Base-by-base conservation (phyloP, 2,797 vertebrate genomes). In the Chelmon rostratus region DNA sequence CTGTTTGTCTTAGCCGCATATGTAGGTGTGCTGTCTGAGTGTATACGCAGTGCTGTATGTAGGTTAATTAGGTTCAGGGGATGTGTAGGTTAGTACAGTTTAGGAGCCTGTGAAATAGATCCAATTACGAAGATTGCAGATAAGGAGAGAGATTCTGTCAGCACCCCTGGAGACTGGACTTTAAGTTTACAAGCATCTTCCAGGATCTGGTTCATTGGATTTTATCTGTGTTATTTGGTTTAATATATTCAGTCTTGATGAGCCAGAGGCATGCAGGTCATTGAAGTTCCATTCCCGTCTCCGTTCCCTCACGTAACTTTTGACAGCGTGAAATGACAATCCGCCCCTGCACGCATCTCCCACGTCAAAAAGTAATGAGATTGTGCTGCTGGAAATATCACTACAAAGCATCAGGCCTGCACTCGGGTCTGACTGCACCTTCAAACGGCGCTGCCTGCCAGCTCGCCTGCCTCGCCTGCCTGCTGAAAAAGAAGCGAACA, bases 291-390 rank as follows among this genome's bases (percentile, higher is more conserved):
- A 76, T 91, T 93, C 87, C 84, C 53, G 58, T 89, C 86, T 89
- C 82, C 70, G 19, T 83, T 93, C 84, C 83, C 90, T 88, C 82
- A 64, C 58, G 80, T 89, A 94, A 94, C 92, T 92, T 93, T 92
- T 92, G 91, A 92, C 91, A 93, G 91, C 90, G 82, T 92, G 91
- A 92, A 93, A 94, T 94, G 94, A 93, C 93, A 93, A 92, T 92
- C 93, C 91, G 82, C 93, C 94, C 91, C 89, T 92, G 89, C 88
- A 84, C 76, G 85, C 91, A 89, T 94, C 92, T 88, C 88, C 88
- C 90, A 90, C 91, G 91, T 94, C 92, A 93, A 91, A 92, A 91
- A 90, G 91, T 94, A 95, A 95, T 95, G 94, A 95, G 94, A 94
- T 92, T 91, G 91, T 93, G 93, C 93, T 93, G 91, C 93, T 92